Percentiles rank a stretch among this genome's conserved stretches.
phyloP scores from a whole-genome alignment of 2,113 vertebrate genomes.

The Microcebus griseorufus region DNA sequence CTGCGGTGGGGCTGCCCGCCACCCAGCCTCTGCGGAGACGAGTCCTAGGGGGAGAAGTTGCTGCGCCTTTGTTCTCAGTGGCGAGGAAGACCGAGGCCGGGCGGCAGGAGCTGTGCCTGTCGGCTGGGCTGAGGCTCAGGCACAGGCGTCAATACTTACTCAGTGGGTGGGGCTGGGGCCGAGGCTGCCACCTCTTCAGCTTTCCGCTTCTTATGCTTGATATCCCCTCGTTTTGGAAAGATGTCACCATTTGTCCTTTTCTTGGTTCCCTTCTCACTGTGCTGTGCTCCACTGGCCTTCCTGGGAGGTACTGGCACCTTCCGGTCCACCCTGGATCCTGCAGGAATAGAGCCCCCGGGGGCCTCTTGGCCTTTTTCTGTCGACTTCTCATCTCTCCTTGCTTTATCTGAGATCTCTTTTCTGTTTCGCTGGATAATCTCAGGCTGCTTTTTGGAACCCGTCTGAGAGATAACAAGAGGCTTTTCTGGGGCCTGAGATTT shows the following conservation, averaged over 20 bases:
- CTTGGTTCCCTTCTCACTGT: neutral
- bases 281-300: neutral
- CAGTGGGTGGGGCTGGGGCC: conserved; percentile 63
- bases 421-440: neutral
- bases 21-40: fast-evolving
- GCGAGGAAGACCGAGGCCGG: neutral
- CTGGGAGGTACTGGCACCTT: neutral
- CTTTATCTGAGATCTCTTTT: neutral
- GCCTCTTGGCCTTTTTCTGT: fast-evolving
- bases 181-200: neutral
- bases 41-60: neutral
- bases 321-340: neutral
- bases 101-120: fast-evolving
- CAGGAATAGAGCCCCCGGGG: fast-evolving
- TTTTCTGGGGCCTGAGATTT: conserved; percentile 37
- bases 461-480: fast-evolving
- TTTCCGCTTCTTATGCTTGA: conserved; percentile 85
- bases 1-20: fast-evolving
- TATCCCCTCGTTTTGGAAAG: conserved; percentile 16
- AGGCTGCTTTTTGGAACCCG: conserved; percentile 22
- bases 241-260: conserved; percentile 54
- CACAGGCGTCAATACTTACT: conserved; percentile 83
- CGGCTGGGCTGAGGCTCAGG: neutral
- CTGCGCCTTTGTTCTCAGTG: neutral
- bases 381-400: neutral